These are phyloP conservation scores for Pangasianodon gigas DNA, from an alignment of 2,113 vertebrate genomes.

Conservation along the genomic window DNA sequence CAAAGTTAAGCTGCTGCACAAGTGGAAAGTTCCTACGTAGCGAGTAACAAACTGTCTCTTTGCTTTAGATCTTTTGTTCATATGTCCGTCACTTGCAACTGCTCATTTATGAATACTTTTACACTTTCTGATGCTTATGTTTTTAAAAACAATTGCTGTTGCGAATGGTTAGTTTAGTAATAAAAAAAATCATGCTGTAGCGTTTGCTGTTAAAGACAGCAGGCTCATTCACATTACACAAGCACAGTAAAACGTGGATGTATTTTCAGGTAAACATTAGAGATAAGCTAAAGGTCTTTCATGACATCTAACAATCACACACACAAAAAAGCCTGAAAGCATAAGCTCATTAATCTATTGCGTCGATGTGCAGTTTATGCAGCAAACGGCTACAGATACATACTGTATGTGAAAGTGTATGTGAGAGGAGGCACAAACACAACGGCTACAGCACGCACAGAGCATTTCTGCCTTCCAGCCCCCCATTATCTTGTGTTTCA, in stretches of 20 bases:
- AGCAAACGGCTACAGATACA: not conserved
- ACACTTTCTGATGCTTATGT: not conserved
- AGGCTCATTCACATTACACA: not conserved
- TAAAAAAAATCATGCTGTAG: not conserved
- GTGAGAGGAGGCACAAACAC: constrained; percentile 28
- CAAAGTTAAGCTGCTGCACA: constrained; percentile 40
- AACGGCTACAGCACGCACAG: not conserved
- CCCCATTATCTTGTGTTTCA: constrained; percentile 65
- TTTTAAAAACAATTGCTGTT: not conserved
- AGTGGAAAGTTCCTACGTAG: constrained; percentile 53
- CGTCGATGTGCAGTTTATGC: not conserved
- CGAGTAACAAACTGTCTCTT: constrained; percentile 38
- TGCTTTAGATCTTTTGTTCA: not conserved
- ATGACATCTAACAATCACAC: constrained; percentile 2
- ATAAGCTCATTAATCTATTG: not conserved
- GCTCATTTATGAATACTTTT: not conserved
- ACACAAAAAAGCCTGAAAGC: not conserved
- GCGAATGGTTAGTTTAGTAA: not conserved
- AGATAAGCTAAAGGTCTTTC: not conserved
- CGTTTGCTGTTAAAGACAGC: not conserved
- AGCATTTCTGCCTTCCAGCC: constrained; percentile 38
- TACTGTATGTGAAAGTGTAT: not conserved
- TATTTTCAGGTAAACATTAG: not conserved
- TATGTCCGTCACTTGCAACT: constrained; percentile 12
- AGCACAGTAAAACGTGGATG: not conserved